phyloP scores from a whole-genome alignment of 2,113 vertebrate species.

The Melanerpes aurifrons region DNA sequence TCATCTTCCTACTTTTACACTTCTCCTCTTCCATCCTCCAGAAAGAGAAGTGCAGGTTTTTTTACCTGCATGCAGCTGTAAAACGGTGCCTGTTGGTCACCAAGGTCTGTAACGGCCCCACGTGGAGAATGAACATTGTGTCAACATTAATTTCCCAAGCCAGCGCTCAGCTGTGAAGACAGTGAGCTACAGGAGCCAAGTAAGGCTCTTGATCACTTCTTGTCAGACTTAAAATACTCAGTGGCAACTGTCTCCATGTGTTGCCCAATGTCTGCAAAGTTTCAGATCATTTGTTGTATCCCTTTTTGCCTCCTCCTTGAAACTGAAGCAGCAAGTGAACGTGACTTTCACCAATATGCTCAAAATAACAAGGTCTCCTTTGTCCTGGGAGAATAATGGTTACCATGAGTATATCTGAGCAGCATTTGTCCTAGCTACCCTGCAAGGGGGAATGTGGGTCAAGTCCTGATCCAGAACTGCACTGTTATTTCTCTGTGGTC shows the following conservation, averaged over 20 bases:
- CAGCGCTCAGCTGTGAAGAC: not conserved
- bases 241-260: not conserved
- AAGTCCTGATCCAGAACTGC: slow-evolving; percentile 18
- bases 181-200: not conserved
- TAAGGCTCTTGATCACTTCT: not conserved
- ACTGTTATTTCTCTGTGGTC: not conserved
- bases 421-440: slow-evolving; percentile 24
- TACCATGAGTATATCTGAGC: not conserved
- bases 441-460: slow-evolving; percentile 48
- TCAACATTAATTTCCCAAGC: not conserved
- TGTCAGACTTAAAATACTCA: not conserved
- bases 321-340: not conserved
- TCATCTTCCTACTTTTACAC: not conserved
- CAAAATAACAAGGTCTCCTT: slow-evolving; percentile 14
- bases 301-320: not conserved
- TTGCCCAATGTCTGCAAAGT: not conserved
- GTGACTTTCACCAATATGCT: not conserved
- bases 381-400: not conserved
- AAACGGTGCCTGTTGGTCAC: not conserved
- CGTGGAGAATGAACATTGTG: not conserved
- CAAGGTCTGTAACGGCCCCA: not conserved
- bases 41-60: not conserved
- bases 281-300: not conserved
- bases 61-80: not conserved
- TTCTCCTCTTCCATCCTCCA: not conserved